Evolutionary conservation across 2,113 vertebrate genomes (phyloP).

Genomic region (Eira barbara): DNA sequence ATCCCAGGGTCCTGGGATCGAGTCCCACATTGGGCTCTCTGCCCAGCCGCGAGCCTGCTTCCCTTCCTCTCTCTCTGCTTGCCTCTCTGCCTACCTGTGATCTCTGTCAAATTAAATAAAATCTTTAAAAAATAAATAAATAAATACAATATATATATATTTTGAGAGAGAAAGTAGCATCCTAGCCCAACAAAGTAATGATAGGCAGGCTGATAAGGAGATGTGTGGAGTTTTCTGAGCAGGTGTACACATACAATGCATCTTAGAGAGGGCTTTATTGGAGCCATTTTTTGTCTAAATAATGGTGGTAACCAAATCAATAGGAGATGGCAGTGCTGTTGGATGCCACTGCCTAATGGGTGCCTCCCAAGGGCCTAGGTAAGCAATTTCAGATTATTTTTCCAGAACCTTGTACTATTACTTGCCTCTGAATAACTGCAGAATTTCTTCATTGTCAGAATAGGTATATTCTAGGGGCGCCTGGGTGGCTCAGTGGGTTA

Average conservation of each 20-base stretch:
- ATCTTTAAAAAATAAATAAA: too few relatives aligned
- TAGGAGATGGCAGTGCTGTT: background rate
- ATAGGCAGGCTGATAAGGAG: background rate
- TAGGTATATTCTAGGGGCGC: background rate
- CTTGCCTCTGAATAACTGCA: background rate
- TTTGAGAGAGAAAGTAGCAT: background rate
- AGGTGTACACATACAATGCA: background rate
- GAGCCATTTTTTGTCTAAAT: constrained; percentile 1
- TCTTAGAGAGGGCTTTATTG: background rate
- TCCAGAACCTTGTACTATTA: background rate
- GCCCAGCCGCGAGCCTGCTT: too few relatives aligned
- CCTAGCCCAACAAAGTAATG: background rate
- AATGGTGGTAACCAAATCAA: background rate
- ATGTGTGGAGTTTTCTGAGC: background rate
- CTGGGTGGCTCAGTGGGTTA: too few relatives aligned
- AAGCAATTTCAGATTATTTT: background rate
- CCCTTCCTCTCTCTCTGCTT: too few relatives aligned
- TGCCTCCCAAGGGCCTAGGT: background rate
- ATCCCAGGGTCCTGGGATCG: too few relatives aligned
- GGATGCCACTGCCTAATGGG: background rate
- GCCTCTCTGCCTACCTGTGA: too few relatives aligned
- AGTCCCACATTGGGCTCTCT: too few relatives aligned
- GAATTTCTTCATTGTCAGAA: background rate
- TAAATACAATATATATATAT: background rate
- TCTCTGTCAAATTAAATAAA: too few relatives aligned